Evolutionary conservation across 64 coral and sea anemone species (phyloP), one percentile per base, ranked within the genome.

Genomic region (Acropora yongei): DNA sequence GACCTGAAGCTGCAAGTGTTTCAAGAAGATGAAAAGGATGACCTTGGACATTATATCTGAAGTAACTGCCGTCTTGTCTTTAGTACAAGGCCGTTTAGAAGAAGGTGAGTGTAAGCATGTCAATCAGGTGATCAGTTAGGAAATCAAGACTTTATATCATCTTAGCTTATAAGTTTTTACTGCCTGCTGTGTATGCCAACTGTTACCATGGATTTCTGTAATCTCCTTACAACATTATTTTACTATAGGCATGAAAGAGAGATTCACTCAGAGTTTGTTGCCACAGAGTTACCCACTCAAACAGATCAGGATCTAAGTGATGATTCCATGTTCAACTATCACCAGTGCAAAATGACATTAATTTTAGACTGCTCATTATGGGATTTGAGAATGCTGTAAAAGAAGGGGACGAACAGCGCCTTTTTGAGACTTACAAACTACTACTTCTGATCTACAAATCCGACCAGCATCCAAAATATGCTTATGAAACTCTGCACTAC

Each of bases 11-110:
- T 88, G 46, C 92, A 88, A 75, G 80, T 76, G 9, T 75, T 87
- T 77, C 19, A 74, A 13, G 89, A 84, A 73, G 88, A 79, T 90
- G 93, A 94, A 84, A 90, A 75, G 72, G 93, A 94, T 90, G 80
- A 86, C 30, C 78, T 90, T 83, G 93, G 88, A 16, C 90, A 90
- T 46, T 94, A 89, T 66, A 68, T 87, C 72, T 90, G 93, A 46
- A 47, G 16, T 50, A 85, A 88, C 18, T 94, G 93, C 86, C 73
- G 88, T 49, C 45, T 79, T 58, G 79, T 86, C 45, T 90, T 90
- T 67, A 86, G 72, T 61, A 94, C 93, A 69, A 90, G 47, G 78
- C 67, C 79, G 77, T 86, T 80, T 86, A 90, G 93, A 86, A 94
- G 90, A 61, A 90, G 87, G 88, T 93, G 49, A 75, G 45, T 86